A percentile compares a stretch with the other conserved stretches of the same genome.
Evolutionary conservation across 2,113 vertebrate species (phyloP).

Genomic region (Glaucomys volans): DNA sequence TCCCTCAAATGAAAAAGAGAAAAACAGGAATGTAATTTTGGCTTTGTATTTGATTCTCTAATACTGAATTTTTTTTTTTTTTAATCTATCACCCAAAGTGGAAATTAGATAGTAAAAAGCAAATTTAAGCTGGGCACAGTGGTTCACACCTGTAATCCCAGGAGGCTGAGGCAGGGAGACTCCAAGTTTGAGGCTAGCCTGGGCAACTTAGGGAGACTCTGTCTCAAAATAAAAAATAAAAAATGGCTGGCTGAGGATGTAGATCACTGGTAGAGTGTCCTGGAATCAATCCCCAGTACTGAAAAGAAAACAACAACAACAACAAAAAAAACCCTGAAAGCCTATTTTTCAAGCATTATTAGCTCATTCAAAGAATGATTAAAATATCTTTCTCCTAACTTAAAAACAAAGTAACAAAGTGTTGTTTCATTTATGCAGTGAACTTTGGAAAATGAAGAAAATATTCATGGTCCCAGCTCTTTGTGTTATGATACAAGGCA

Average conservation of each 20-base stretch:
- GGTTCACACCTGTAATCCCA: no score
- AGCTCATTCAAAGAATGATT: neutral
- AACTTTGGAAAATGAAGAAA: neutral
- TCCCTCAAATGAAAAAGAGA: neutral
- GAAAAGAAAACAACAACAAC: neutral
- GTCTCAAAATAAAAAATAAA: no score
- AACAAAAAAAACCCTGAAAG: neutral
- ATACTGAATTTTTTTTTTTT: neutral
- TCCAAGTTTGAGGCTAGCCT: no score
- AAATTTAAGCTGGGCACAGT: no score
- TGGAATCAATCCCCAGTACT: no score
- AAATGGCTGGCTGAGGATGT: no score
- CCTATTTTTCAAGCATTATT: neutral
- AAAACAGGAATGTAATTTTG: neutral
- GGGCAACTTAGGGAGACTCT: no score
- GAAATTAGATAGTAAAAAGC: neutral
- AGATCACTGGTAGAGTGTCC: no score
- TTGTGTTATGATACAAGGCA: neutral
- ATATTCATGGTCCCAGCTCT: neutral
- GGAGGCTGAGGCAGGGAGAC: no score
- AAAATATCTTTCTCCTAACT: neutral
- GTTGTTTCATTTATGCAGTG: neutral
- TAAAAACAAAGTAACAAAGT: neutral
- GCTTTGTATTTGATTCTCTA: neutral
- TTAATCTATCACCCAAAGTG: neutral